Evolutionary conservation across 2,797 vertebrate species (phyloP).

Genomic region (Sparidentex hasta): DNA sequence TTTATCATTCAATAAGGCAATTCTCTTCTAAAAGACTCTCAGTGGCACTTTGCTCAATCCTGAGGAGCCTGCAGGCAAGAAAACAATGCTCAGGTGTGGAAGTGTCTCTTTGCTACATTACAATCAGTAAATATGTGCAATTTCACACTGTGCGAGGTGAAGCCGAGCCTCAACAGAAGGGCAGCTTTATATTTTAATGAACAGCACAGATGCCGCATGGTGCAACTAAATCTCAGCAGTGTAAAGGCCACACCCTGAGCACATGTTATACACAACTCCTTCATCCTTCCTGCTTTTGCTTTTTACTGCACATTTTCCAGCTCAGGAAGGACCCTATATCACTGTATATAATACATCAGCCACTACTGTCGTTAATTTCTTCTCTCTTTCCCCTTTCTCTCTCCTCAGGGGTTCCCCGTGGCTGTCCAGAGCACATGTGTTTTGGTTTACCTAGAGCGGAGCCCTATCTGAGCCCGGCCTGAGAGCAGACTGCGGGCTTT

Average conservation of each 20-base stretch:
- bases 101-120: constrained; percentile 43
- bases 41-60: constrained; percentile 39
- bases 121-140: constrained; percentile 57
- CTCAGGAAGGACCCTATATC: constrained; percentile 53
- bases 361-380: constrained; percentile 64
- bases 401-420: constrained; percentile 70
- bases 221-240: constrained; percentile 31
- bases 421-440: constrained; percentile 79
- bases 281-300: constrained; percentile 23
- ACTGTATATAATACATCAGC: constrained; percentile 66
- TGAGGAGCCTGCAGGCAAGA: constrained; percentile 50
- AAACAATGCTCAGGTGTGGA: constrained; percentile 38
- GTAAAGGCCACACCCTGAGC: constrained; percentile 42
- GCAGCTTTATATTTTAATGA: constrained; percentile 35
- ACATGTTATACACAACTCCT: constrained; percentile 29
- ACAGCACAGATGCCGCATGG: constrained; percentile 11
- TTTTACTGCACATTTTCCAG: constrained; percentile 51
- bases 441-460: constrained; percentile 81
- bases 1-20: constrained; percentile 70
- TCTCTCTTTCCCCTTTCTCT: constrained; percentile 29
- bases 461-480: constrained; percentile 66
- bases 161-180: constrained; percentile 15
- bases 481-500: constrained; percentile 81
- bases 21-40: constrained; percentile 50
- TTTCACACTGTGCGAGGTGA: constrained; percentile 23